phyloP scores from a whole-genome alignment of 1,140 invertebrate genomes.

The Ceratoteleas bidentatus region DNA sequence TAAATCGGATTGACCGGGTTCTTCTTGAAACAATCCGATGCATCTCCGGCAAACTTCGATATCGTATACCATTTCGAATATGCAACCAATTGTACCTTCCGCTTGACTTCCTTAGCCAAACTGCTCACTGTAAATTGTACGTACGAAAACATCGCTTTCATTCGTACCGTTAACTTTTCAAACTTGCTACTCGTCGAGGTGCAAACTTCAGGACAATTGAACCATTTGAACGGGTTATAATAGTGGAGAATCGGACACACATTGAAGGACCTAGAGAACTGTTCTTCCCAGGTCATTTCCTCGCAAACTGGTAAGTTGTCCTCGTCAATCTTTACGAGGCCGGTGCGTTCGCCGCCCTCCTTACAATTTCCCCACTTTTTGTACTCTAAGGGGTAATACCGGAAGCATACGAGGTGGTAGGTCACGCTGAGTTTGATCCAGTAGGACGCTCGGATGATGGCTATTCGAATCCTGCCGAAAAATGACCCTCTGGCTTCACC shows the following conservation, averaged over 20 bases:
- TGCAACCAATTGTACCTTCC: no score
- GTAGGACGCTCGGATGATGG: background rate
- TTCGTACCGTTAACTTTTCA: no score
- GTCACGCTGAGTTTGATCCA: background rate
- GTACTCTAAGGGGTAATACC: slow-evolving; percentile 15
- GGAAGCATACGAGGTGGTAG: slow-evolving; percentile 31
- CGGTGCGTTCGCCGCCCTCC: slow-evolving; percentile 1
- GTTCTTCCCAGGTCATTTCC: slow-evolving; percentile 11
- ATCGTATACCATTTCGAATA: no score
- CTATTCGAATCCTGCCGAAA: background rate
- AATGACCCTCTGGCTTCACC: background rate
- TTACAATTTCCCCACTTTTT: slow-evolving; percentile 19
- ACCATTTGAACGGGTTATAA: slow-evolving; percentile 21
- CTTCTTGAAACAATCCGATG: background rate
- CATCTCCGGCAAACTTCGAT: background rate
- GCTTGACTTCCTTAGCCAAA: no score
- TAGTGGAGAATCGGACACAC: slow-evolving; percentile 11
- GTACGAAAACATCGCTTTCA: no score
- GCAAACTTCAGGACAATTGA: slow-evolving; percentile 40
- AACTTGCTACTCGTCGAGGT: no score
- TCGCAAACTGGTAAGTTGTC: background rate
- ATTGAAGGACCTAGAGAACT: background rate
- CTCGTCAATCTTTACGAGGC: background rate
- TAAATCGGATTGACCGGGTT: slow-evolving; percentile 9
- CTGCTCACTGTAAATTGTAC: no score